These are phyloP conservation scores for Heliangelus exortis DNA, from an alignment of 2,797 vertebrate genomes.

Conservation along the genomic window DNA sequence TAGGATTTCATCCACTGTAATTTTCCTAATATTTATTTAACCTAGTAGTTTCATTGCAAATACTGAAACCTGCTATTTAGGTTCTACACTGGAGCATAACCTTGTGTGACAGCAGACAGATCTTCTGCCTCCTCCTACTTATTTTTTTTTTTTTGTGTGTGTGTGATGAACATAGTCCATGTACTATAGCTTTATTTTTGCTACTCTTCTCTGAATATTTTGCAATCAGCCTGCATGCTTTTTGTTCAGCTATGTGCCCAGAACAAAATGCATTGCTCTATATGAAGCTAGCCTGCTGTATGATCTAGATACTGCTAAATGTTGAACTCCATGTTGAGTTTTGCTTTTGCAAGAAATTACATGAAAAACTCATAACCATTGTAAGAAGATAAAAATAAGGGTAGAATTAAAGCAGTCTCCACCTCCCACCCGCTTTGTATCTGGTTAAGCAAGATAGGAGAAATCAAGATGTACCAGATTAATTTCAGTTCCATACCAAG, in stretches of 20 bases:
- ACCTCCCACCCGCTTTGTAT: neutral
- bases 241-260: neutral
- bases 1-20: neutral
- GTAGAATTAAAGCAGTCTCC: neutral
- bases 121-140: neutral
- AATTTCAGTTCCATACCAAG: neutral
- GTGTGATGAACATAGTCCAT: neutral
- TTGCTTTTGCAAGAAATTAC: neutral
- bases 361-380: neutral
- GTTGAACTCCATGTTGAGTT: neutral
- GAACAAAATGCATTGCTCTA: neutral
- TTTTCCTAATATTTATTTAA: neutral
- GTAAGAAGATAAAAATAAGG: neutral
- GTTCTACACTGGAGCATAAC: neutral
- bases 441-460: neutral
- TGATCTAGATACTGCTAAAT: neutral
- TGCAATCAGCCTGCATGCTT: neutral
- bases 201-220: constrained; percentile 31
- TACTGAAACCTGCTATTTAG: neutral
- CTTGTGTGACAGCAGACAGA: neutral
- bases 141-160: constrained; percentile 4
- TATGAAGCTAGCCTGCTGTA: neutral
- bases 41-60: neutral
- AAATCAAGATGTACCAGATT: neutral
- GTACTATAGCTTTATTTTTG: neutral